A percentile compares a stretch with the other conserved stretches of the same genome.
phyloP scores from a whole-genome alignment of 2,888 invertebrate genomes.

The Merodon equestris region DNA sequence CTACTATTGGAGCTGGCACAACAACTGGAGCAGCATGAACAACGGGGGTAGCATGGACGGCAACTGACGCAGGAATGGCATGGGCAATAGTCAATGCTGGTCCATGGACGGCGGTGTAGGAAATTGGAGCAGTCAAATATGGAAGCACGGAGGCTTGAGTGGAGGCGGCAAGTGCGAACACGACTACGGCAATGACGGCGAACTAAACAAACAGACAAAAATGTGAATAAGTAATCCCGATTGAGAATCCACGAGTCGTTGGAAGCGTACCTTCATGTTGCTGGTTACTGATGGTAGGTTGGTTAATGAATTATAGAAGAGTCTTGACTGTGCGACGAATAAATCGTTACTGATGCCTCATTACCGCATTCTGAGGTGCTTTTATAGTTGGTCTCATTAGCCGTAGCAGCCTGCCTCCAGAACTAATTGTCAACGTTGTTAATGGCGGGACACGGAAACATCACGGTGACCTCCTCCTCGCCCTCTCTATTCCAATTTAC shows the following conservation, averaged over 20 bases:
- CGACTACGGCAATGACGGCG: conserved; percentile 76
- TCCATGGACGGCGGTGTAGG: conserved; percentile 71
- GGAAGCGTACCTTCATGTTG: conserved; percentile 76
- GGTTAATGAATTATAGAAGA: conserved; percentile 66
- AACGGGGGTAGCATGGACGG: conserved; percentile 52
- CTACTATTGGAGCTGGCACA: conserved; percentile 70
- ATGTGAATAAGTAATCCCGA: not conserved
- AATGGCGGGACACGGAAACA: conserved; percentile 51
- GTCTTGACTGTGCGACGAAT: conserved; percentile 73
- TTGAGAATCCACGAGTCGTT: not conserved
- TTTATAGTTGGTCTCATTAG: conserved; percentile 57
- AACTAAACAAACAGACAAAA: conserved; percentile 71
- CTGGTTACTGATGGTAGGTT: conserved; percentile 71
- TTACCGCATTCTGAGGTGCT: conserved; percentile 29
- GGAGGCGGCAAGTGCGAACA: conserved; percentile 77
- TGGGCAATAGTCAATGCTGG: conserved; percentile 69
- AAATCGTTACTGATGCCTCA: conserved; percentile 75
- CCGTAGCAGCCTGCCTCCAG: conserved; percentile 21
- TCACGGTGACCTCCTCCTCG: conserved; percentile 8
- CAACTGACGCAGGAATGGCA: conserved; percentile 69
- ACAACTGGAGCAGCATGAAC: conserved; percentile 49
- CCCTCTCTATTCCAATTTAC: not conserved
- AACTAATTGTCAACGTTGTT: conserved; percentile 41
- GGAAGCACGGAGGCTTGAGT: conserved; percentile 75
- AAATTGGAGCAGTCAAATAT: conserved; percentile 61